Base-by-base conservation (phyloP, 2,888 invertebrate genomes). In the Coremacera marginata region DNA sequence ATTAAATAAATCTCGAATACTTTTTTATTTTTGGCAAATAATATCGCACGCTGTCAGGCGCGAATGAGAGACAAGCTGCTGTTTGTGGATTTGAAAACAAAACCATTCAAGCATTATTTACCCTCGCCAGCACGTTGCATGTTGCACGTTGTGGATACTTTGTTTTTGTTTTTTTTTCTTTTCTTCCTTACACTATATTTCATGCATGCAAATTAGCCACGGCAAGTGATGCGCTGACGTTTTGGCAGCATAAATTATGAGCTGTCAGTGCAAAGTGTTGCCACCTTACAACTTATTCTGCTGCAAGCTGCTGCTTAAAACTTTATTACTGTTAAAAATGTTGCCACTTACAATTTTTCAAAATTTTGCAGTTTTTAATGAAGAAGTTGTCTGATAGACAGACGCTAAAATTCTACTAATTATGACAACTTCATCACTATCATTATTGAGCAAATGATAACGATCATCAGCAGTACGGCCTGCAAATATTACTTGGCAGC, bases 81-180 rank as follows among this genome's bases (percentile, higher is more conserved):
- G 1, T 37, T 37, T 37, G 37, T 37, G 3, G 8, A 37, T 37
- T 44, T 14, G 11, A 44, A 44, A 44, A 44, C 11, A 75, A 79
- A 79, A 57, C 19, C 16, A 60, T 14, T 44, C 44, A 11, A 44
- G 11, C 44, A 44, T 8, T 37, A 7, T 7, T 37, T 8, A 37
- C 44, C 44, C 44, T 14, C 11, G 44, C 3, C 14, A 11, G 44
- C 44, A 44, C 11, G 44, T 44, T 11, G 44, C 65, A 44, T 44
- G 44, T 44, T 11, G 44, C 65, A 63, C 72, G 67, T 25, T 8
- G 57, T 25, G 22, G 68, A 51, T 49, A 55, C 49, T 2, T 65
- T 31, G 55, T 76, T 75, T 16, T 78, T 77, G 65, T 68, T 71
- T 51, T 75, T 79, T 63, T 73, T 52, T 55, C 16, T 67, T 22